These are phyloP conservation scores for Acanthosoma haemorrhoidale DNA, from an alignment of 2,888 invertebrate species.

Conservation along the genomic window DNA sequence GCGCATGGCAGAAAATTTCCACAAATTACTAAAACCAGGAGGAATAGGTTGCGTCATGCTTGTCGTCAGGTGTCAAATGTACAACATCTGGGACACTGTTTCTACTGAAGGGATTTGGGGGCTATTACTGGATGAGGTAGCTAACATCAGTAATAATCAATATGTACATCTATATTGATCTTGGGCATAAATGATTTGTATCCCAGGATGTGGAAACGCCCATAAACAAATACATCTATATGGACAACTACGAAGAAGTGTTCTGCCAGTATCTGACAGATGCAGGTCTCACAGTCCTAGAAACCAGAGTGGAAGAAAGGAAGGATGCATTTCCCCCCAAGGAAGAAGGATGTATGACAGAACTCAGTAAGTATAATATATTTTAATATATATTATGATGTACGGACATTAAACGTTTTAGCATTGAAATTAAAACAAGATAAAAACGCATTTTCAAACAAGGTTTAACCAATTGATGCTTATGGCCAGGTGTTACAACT, in stretches of 20 bases:
- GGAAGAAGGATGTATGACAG: no score
- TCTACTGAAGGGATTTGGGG: conserved; percentile 3
- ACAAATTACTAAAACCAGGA: conserved; percentile 16
- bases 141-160: no score
- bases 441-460: no score
- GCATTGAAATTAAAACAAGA: no score
- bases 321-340: not conserved
- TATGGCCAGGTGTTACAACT: no score
- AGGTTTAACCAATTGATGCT: no score
- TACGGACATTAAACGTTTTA: no score
- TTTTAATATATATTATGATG: no score
- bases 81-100: conserved; percentile 28
- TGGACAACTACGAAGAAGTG: not conserved
- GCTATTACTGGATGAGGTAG: no score
- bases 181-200: not conserved
- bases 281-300: not conserved
- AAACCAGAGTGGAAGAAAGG: not conserved
- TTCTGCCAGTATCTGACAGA: not conserved
- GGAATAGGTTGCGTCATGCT: conserved; percentile 29
- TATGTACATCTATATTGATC: no score
- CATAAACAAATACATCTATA: conserved; percentile 24
- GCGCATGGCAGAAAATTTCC: conserved; percentile 17
- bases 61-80: conserved; percentile 22
- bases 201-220: conserved; percentile 8
- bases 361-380: no score